phyloP scores from a whole-genome alignment of 2,797 vertebrate genomes.

The Okamejei kenojei region DNA sequence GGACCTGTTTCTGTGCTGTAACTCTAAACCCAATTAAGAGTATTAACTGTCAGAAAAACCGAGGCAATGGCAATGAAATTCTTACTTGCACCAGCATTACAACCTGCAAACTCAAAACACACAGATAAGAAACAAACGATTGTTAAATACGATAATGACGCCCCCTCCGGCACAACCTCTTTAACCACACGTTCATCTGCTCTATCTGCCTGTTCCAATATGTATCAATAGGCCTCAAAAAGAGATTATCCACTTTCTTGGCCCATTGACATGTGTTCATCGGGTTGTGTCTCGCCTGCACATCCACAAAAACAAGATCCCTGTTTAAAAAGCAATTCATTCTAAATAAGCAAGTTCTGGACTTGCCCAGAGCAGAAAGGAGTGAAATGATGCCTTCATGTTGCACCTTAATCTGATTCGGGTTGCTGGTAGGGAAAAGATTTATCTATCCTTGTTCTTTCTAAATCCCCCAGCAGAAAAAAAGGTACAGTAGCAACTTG shows the following conservation, averaged over 20 bases:
- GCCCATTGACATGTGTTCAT: background rate
- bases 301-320: background rate
- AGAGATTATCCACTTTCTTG: background rate
- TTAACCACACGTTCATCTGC: too few relatives aligned
- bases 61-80: too few relatives aligned
- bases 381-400: conserved; percentile 23
- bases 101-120: too few relatives aligned
- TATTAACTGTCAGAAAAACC: too few relatives aligned
- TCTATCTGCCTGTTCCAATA: too few relatives aligned
- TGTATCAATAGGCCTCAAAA: too few relatives aligned
- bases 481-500: conserved; percentile 8
- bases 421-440: background rate
- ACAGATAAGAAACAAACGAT: too few relatives aligned
- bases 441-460: background rate
- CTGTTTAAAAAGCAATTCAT: background rate
- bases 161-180: too few relatives aligned
- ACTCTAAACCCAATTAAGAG: too few relatives aligned
- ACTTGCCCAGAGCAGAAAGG: background rate
- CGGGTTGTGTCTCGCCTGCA: background rate
- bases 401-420: conserved; percentile 20
- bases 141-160: too few relatives aligned
- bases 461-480: background rate
- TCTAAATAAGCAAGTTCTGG: background rate
- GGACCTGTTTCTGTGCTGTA: too few relatives aligned
- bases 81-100: too few relatives aligned